Evolutionary conservation across 2,113 vertebrate species (phyloP).

Genomic region (Scartelaos histophorus): DNA sequence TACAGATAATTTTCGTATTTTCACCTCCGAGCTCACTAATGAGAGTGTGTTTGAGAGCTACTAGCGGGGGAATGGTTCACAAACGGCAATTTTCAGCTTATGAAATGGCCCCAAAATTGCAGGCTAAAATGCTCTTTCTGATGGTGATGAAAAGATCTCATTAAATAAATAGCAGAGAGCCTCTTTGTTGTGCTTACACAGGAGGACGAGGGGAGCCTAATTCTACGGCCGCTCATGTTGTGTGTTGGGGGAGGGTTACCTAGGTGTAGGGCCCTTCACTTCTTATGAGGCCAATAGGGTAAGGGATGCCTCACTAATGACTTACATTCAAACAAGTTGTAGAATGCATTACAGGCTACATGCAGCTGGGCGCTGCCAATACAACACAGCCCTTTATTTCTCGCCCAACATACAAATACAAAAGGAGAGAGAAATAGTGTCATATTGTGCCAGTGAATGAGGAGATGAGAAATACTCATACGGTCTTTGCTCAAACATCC

Average conservation of each 20-base stretch:
- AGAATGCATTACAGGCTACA: slow-evolving; percentile 69
- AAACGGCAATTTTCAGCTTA: slow-evolving; percentile 81
- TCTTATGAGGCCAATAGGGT: slow-evolving; percentile 76
- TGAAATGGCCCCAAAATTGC: slow-evolving; percentile 80
- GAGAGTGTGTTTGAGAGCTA: slow-evolving; percentile 71
- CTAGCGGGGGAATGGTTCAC: slow-evolving; percentile 71
- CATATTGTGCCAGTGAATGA: slow-evolving; percentile 26
- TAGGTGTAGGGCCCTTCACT: slow-evolving; percentile 76
- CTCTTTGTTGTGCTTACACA: slow-evolving; percentile 80
- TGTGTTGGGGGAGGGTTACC: slow-evolving; percentile 54
- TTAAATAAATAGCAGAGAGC: slow-evolving; percentile 83
- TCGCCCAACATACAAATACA: slow-evolving; percentile 45
- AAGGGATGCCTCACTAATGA: slow-evolving; percentile 78
- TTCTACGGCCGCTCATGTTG: slow-evolving; percentile 72
- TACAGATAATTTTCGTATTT: slow-evolving; percentile 69
- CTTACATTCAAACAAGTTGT: slow-evolving; percentile 70
- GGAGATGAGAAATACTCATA: slow-evolving; percentile 32
- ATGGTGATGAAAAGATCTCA: slow-evolving; percentile 83
- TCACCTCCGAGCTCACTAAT: slow-evolving; percentile 74
- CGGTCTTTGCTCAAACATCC: slow-evolving; percentile 39
- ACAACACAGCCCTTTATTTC: slow-evolving; percentile 52
- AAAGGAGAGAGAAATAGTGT: slow-evolving; percentile 44
- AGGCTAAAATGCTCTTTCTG: slow-evolving; percentile 80
- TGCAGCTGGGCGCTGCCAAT: slow-evolving; percentile 63
- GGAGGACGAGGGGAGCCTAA: slow-evolving; percentile 75